Evolutionary conservation across 2,888 invertebrate genomes (phyloP), one percentile per base, ranked within the genome.

Genomic region (Stenodera caucasica): DNA sequence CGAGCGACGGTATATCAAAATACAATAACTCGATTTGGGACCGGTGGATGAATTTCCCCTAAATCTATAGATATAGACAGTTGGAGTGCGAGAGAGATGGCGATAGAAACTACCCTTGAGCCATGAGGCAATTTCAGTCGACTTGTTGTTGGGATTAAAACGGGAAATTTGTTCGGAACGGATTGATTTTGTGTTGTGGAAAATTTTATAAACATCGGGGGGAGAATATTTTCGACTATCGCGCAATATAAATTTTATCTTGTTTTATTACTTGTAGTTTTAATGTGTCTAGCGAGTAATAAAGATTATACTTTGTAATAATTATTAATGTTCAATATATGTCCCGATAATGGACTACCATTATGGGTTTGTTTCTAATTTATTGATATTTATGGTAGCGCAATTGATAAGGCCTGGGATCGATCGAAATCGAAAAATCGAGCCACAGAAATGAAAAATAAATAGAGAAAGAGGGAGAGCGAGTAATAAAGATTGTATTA

Each of bases 21-120:
- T 70, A 65, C 70, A 69, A 71, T 78, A 78, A 78, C 72, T 71
- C 62, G 69, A 77, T 78, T 77, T 73, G 57, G 74, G 72, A 74
- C 75, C 77, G 76, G 76, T 75, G 74, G 66, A 75, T 76, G 75
- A 70, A 72, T 72, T 72, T 73, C 72, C 70, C 68, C 60, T 70
- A 70, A 72, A 18, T 18, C 55, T 55, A 58, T 73, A 49, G 57
- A 26, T 26, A 63, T 70, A 66, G 74, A 78, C 79, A 81, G 81
- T 78, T 80, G 76, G 78, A 57, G 79, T 0, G 1, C 30, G 37
- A 37, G n/a, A 32, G 52, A 11, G 37, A 51, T 40, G 11, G 40
- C 12, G 5, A 52, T 15, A 52, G n/a, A n/a, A n/a, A n/a, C n/a
- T n/a, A n/a, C n/a, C n/a, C n/a, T n/a, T n/a, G n/a, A n/a, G 26